A percentile compares a stretch with the other conserved stretches of the same genome.
These are phyloP conservation scores for Malurus melanocephalus DNA, from an alignment of 2,113 vertebrate genomes.

Conservation along the genomic window DNA sequence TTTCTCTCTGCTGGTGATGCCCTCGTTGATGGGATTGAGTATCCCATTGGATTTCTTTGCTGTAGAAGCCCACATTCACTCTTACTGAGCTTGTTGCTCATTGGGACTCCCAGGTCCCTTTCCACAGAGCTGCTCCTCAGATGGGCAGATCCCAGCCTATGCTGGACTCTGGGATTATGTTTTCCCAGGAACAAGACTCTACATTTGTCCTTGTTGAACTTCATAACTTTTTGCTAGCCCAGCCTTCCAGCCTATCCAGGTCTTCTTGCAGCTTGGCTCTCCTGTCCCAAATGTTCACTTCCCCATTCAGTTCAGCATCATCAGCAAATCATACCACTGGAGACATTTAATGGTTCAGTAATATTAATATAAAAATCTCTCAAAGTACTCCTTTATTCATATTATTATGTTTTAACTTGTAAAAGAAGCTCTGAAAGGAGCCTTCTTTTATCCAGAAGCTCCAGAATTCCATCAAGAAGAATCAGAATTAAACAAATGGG, in stretches of 20 bases:
- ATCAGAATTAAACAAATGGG: neutral
- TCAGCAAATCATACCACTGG: neutral
- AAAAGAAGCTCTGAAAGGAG: neutral
- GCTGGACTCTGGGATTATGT: neutral
- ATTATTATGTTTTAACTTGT: neutral
- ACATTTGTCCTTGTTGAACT: neutral
- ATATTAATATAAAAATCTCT: neutral
- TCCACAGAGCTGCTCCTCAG: neutral
- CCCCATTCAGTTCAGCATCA: neutral
- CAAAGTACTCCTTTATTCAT: neutral
- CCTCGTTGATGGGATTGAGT: neutral
- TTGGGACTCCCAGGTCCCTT: neutral
- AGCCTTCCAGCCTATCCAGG: neutral
- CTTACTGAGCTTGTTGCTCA: neutral
- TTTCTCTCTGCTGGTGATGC: neutral
- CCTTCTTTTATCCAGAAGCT: neutral
- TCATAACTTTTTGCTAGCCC: neutral
- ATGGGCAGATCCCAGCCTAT: neutral
- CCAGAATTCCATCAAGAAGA: neutral
- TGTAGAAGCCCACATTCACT: accelerated
- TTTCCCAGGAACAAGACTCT: neutral
- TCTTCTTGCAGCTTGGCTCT: neutral
- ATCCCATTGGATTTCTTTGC: neutral
- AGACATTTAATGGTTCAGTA: neutral
- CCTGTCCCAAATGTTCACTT: neutral